These are phyloP conservation scores for Pseudopodoces humilis DNA, from an alignment of 2,113 vertebrate genomes.

Conservation along the genomic window DNA sequence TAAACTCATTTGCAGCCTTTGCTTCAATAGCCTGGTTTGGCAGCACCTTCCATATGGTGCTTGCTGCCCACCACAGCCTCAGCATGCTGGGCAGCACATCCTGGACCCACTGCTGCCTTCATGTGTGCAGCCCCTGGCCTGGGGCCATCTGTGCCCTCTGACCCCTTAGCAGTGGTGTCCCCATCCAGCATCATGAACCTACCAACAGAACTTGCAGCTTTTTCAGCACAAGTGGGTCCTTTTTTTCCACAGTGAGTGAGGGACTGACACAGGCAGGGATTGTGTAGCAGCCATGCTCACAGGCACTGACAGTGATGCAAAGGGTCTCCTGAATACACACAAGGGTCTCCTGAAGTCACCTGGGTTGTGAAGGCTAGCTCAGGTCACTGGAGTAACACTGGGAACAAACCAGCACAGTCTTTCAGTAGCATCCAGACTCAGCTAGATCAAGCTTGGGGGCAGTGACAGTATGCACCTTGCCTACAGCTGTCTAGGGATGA, in stretches of 20 bases:
- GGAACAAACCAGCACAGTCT: neutral
- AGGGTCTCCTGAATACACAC: neutral
- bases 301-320: fast-evolving
- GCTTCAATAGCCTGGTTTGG: neutral
- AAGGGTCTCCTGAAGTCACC: neutral
- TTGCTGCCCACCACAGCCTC: neutral
- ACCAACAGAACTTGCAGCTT: neutral
- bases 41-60: neutral
- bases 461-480: neutral
- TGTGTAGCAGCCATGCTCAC: fast-evolving
- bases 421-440: neutral
- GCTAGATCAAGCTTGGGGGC: neutral
- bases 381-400: neutral
- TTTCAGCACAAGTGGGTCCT: neutral
- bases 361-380: neutral
- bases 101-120: neutral
- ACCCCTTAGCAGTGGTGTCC: neutral
- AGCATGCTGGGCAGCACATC: fast-evolving
- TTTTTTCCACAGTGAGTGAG: too few species aligned
- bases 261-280: fast-evolving
- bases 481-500: neutral
- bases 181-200: neutral
- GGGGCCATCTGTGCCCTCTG: fast-evolving
- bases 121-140: fast-evolving
- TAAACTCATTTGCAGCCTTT: slow-evolving; percentile 36